A percentile compares a stretch with the other conserved stretches of the same genome.
Conservation (phyloP, 2,113 vertebrate genomes). For the Fukomys damarensis region DNA sequence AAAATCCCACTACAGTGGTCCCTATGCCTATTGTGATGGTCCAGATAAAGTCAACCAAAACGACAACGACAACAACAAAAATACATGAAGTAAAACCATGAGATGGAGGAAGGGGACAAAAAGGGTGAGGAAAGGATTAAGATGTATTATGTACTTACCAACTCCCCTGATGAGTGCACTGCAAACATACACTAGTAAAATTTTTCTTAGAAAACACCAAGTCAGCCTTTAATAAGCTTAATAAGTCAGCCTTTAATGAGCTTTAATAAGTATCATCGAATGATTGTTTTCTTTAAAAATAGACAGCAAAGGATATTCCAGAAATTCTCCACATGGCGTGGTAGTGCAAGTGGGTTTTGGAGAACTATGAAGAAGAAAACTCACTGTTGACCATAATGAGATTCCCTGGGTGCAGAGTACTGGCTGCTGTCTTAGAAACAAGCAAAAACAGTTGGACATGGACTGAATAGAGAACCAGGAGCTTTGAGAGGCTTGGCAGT, state of each 20-base stretch:
- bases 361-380: not conserved
- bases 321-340: not conserved
- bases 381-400: not conserved
- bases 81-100: not conserved
- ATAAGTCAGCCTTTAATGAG: not conserved
- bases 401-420: not conserved
- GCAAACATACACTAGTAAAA: not conserved
- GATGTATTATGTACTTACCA: not conserved
- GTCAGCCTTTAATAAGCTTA: not conserved
- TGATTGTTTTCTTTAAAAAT: not conserved
- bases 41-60: not conserved
- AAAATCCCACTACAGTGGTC: not conserved
- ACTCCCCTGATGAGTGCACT: not conserved
- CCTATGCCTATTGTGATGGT: not conserved
- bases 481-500: conserved; percentile 27
- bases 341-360: not conserved
- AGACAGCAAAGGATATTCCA: not conserved
- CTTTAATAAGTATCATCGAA: not conserved
- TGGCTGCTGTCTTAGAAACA: conserved; percentile 46
- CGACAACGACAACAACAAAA: not conserved
- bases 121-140: not conserved
- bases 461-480: conserved; percentile 31
- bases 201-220: not conserved
- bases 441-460: not conserved
- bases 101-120: not conserved